These are phyloP conservation scores for Orchesella cincta DNA, from an alignment of 1,140 invertebrate genomes.

Conservation along the genomic window DNA sequence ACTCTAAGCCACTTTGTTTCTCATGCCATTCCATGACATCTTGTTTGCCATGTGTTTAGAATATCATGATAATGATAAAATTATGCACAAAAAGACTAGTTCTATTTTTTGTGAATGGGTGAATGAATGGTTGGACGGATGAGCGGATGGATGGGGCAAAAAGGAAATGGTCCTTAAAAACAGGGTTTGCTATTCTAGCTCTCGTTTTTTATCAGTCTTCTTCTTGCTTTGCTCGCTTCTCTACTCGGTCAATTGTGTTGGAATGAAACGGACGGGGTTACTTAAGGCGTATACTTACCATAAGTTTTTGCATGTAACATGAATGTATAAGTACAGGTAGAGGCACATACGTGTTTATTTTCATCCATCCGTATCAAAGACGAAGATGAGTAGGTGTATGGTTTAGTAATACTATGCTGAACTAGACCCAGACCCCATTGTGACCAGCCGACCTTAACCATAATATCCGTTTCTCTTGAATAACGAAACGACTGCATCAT, in stretches of 20 bases:
- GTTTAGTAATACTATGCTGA: too few species aligned
- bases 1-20: too few species aligned
- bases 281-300: too few species aligned
- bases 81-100: background rate
- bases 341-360: too few species aligned
- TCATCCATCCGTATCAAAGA: too few species aligned
- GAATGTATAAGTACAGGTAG: too few species aligned
- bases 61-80: background rate
- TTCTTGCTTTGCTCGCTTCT: too few species aligned
- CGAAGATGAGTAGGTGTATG: too few species aligned
- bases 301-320: too few species aligned
- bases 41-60: background rate
- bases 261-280: too few species aligned
- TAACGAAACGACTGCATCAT: background rate
- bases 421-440: slow-evolving; percentile 28
- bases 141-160: slow-evolving; percentile 22
- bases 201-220: too few species aligned
- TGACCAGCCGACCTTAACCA: slow-evolving; percentile 45
- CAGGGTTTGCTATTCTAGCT: background rate
- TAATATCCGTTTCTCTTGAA: slow-evolving; percentile 34
- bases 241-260: too few species aligned
- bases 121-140: background rate
- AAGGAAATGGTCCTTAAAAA: slow-evolving; percentile 5
- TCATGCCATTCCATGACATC: background rate
- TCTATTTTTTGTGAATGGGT: slow-evolving; percentile 2